phyloP scores from a whole-genome alignment of 1,140 invertebrate species.

The Archivesica marissinica region DNA sequence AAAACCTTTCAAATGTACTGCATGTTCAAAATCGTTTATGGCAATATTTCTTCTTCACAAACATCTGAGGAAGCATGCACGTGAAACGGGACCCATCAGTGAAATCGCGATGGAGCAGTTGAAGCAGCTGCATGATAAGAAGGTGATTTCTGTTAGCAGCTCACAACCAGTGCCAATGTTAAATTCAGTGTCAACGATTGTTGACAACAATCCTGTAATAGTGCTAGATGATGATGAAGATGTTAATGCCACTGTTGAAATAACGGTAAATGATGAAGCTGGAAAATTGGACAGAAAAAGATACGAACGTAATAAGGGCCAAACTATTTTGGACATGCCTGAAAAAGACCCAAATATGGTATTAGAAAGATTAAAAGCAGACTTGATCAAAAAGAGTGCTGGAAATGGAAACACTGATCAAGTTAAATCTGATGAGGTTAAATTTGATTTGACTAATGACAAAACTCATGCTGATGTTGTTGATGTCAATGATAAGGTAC shows the following conservation, averaged over 20 bases:
- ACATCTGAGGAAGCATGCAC: slow-evolving; percentile 53
- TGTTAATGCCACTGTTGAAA: slow-evolving; percentile 40
- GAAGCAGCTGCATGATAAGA: slow-evolving; percentile 49
- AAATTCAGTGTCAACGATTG: neutral
- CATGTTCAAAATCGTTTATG: slow-evolving; percentile 57
- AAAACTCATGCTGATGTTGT: neutral
- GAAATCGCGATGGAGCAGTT: slow-evolving; percentile 45
- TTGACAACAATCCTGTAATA: neutral
- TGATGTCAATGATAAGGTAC: neutral
- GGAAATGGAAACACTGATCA: neutral
- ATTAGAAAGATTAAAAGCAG: slow-evolving; percentile 21
- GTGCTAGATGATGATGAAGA: slow-evolving; percentile 8
- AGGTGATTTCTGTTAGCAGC: neutral
- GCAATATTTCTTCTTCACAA: slow-evolving; percentile 61
- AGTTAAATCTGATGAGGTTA: neutral
- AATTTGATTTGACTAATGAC: neutral
- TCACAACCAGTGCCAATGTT: neutral
- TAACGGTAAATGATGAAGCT: neutral
- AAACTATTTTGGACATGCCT: slow-evolving; percentile 7
- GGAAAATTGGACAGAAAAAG: slow-evolving; percentile 22
- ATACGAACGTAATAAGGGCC: neutral
- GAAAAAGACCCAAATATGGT: slow-evolving; percentile 18
- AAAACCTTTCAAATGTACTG: slow-evolving; percentile 58
- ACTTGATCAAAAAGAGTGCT: slow-evolving; percentile 3
- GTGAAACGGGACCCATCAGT: slow-evolving; percentile 39